These are phyloP conservation scores for Idaea dimidiata DNA, from an alignment of 2,888 invertebrate species.

Conservation along the genomic window DNA sequence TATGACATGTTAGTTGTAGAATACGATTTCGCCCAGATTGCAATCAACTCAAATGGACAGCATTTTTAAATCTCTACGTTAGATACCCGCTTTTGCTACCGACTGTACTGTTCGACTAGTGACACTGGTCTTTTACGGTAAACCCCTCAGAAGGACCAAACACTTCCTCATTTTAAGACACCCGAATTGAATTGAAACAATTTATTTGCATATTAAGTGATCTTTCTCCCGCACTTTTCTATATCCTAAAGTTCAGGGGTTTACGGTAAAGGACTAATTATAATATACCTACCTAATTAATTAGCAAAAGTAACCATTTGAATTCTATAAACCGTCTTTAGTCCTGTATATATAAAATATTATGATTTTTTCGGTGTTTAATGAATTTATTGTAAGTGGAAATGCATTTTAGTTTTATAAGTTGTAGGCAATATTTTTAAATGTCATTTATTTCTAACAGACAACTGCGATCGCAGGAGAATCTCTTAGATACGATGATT, in stretches of 20 bases:
- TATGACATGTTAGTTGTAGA: too few species aligned
- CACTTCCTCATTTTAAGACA: conserved; percentile 46
- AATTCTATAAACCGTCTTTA: conserved; percentile 71
- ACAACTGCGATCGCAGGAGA: conserved; percentile 70
- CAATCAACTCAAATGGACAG: too few species aligned
- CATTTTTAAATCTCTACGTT: too few species aligned
- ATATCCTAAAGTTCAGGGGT: conserved; percentile 54
- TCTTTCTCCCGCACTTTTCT: conserved; percentile 48
- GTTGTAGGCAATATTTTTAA: conserved; percentile 79
- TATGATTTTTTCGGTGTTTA: conserved; percentile 77
- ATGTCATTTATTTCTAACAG: conserved; percentile 75
- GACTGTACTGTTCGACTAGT: conserved; percentile 37
- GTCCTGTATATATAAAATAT: conserved; percentile 74
- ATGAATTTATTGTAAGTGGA: conserved; percentile 72
- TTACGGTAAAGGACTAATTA: conserved; percentile 55
- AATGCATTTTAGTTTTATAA: conserved; percentile 80
- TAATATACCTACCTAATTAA: conserved; percentile 37
- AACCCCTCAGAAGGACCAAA: conserved; percentile 60
- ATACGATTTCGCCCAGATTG: too few species aligned
- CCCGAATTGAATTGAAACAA: conserved; percentile 38
- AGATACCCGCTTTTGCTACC: too few species aligned
- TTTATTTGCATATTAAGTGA: conserved; percentile 41
- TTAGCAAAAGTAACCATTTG: conserved; percentile 65
- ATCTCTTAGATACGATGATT: conserved; percentile 78
- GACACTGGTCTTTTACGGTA: conserved; percentile 52